A percentile compares a stretch with the other conserved stretches of the same genome.
phyloP scores from a whole-genome alignment of 2,797 vertebrate genomes.

The Sylvilagus floridanus region DNA sequence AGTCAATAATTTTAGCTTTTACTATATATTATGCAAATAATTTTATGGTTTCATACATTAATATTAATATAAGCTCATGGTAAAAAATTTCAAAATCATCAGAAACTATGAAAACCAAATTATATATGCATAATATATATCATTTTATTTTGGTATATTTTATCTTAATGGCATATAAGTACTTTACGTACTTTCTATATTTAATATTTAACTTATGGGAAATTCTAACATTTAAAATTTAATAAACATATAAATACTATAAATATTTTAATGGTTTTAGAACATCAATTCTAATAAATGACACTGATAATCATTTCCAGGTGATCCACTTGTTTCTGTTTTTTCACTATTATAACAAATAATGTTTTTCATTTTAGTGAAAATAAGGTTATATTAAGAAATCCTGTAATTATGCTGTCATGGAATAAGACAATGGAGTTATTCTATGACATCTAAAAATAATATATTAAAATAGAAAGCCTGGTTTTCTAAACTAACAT shows the following conservation, averaged over 20 bases:
- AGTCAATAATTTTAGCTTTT: constrained; percentile 22
- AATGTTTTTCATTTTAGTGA: neutral
- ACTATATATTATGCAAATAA: neutral
- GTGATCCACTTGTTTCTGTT: neutral
- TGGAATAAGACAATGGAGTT: neutral
- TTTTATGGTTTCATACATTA: neutral
- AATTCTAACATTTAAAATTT: neutral
- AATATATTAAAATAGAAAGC: constrained; percentile 8
- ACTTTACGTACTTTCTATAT: neutral
- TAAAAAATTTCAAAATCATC: neutral
- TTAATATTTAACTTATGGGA: neutral
- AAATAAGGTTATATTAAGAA: constrained; percentile 19
- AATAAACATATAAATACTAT: neutral
- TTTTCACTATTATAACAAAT: neutral
- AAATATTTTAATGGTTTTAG: neutral
- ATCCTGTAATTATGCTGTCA: neutral
- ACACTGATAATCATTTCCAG: neutral
- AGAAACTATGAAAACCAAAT: neutral
- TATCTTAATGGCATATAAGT: neutral
- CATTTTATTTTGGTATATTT: neutral
- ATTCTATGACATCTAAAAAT: constrained; percentile 38
- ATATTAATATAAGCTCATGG: neutral
- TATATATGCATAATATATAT: neutral
- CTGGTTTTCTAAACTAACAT: constrained; percentile 35
- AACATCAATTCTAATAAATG: neutral